These are phyloP conservation scores for Arbacia lixula DNA, from an alignment of 53 echinoderm and acorn worm genomes.

Conservation along the genomic window DNA sequence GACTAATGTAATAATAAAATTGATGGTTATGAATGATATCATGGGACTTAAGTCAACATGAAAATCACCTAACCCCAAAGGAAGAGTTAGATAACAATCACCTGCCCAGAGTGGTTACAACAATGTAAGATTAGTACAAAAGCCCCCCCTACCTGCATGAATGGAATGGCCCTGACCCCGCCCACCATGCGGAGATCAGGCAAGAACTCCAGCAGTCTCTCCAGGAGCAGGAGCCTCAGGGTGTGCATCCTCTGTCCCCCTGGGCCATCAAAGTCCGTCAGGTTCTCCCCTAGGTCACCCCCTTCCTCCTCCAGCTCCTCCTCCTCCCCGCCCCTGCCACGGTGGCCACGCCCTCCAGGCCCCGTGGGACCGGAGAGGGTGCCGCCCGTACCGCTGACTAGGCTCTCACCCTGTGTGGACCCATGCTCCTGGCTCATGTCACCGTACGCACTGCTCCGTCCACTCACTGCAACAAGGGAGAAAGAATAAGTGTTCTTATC, in stretches of 20 bases:
- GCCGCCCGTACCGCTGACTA: conserved; percentile 34
- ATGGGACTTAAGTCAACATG: too few relatives aligned
- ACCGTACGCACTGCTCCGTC: conserved; percentile 97
- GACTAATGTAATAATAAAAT: too few relatives aligned
- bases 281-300: conserved; percentile 53
- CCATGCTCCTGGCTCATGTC: conserved; percentile 84
- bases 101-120: too few relatives aligned
- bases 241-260: conserved; percentile 83
- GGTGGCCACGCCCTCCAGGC: not conserved
- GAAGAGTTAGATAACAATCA: too few relatives aligned
- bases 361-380: not conserved
- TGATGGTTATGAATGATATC: too few relatives aligned
- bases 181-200: conserved; percentile 95
- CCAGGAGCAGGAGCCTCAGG: conserved; percentile 81
- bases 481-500: not conserved
- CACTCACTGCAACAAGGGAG: conserved; percentile 67
- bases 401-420: conserved; percentile 44
- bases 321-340: not conserved
- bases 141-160: conserved; percentile 96
- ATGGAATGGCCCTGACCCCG: conserved; percentile 96
- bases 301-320: too few relatives aligned
- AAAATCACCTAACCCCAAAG: too few relatives aligned
- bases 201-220: conserved; percentile 88
- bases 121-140: too few relatives aligned
- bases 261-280: conserved; percentile 63